Conservation (phyloP, 1,140 invertebrate genomes). For the Chelonus insularis region DNA sequence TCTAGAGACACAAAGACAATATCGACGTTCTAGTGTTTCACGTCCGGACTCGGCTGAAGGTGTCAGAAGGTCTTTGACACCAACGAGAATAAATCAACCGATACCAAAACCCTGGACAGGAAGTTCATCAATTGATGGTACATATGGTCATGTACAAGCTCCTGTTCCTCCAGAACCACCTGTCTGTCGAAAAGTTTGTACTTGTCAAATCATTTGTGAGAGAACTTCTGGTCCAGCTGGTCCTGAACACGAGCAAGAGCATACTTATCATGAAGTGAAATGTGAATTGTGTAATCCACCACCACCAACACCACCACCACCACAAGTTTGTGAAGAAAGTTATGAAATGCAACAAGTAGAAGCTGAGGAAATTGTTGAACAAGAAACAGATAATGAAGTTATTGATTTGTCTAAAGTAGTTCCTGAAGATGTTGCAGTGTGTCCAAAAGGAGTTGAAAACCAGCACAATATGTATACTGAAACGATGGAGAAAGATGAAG, state of each 20-base stretch:
- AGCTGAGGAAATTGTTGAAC: constrained; percentile 35
- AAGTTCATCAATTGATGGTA: constrained; percentile 40
- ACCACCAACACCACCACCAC: constrained; percentile 15
- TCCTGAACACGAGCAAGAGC: constrained; percentile 44
- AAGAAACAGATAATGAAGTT: constrained; percentile 37
- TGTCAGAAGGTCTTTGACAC: constrained; percentile 51
- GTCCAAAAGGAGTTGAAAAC: constrained; percentile 46
- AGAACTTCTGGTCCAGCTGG: constrained; percentile 31
- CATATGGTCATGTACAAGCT: constrained; percentile 43
- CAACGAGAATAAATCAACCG: constrained; percentile 54
- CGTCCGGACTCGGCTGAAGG: constrained; percentile 50
- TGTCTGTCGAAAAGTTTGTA: constrained; percentile 42
- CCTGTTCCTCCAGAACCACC: constrained; percentile 32
- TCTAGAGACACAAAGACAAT: constrained; percentile 36
- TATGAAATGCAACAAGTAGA: constrained; percentile 26
- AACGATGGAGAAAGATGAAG: constrained; percentile 50
- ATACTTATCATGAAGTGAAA: constrained; percentile 40
- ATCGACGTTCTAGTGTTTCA: constrained; percentile 37
- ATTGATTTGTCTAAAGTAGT: constrained; percentile 45
- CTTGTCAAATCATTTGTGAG: constrained; percentile 41
- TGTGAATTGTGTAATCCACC: constrained; percentile 28
- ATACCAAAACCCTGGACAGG: constrained; percentile 55
- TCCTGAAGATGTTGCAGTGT: constrained; percentile 43
- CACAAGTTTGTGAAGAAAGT: too few species aligned
- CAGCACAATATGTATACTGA: constrained; percentile 55